phyloP scores from a whole-genome alignment of 2,797 vertebrate genomes.

The Muscicapa striata region DNA sequence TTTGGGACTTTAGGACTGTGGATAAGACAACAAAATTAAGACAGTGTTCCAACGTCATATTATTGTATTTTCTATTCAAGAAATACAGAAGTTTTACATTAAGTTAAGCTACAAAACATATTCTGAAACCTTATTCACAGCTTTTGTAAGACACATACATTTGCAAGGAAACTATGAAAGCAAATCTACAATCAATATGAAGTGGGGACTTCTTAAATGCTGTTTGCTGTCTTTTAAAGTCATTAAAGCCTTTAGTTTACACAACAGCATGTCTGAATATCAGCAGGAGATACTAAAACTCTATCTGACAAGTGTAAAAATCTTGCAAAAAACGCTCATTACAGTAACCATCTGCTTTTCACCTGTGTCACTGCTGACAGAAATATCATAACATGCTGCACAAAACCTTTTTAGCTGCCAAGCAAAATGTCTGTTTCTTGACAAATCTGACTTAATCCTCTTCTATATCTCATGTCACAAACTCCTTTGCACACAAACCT shows the following conservation, averaged over 20 bases:
- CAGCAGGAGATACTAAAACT: conserved; percentile 1
- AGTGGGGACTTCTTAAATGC: not conserved
- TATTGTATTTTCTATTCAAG: not conserved
- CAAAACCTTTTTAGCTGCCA: conserved; percentile 47
- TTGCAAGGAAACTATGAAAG: not conserved
- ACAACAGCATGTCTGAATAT: conserved; percentile 14
- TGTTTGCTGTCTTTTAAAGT: not conserved
- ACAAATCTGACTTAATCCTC: conserved; percentile 43
- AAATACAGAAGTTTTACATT: not conserved
- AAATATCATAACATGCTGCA: conserved; percentile 16
- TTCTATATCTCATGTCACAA: conserved; percentile 4
- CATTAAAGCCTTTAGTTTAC: conserved; percentile 30
- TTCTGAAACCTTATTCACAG: not conserved
- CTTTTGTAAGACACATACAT: not conserved
- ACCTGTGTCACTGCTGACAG: conserved; percentile 15
- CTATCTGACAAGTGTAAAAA: not conserved
- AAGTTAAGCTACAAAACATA: not conserved
- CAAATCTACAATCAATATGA: not conserved
- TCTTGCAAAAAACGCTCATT: conserved; percentile 25
- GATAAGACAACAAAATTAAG: not conserved
- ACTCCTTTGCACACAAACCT: not conserved
- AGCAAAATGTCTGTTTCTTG: conserved; percentile 54
- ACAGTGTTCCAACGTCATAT: not conserved
- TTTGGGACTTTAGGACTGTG: not conserved
- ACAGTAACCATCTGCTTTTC: conserved; percentile 49